Evolutionary conservation across 1,140 invertebrate species (phyloP), one percentile per base, ranked within the genome.

Genomic region (Dolichoris vasculosae): DNA sequence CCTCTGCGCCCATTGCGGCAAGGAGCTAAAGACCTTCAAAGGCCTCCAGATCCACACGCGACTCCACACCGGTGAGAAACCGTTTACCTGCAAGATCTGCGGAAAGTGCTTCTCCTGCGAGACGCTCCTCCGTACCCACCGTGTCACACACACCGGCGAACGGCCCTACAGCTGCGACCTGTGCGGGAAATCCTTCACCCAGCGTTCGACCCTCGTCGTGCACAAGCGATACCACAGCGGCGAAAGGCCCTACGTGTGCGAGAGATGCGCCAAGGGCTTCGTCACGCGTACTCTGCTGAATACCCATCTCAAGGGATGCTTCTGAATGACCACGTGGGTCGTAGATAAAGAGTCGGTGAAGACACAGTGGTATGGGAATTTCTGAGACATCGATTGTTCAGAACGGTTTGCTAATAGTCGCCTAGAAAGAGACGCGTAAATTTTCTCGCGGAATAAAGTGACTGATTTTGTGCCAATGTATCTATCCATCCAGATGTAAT

Each of bases 221-320:
- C 97, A 97, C 91, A 95, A 96, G 86, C 93, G 96, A 88, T 95
- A 96, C 88, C 96, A 97, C 92, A 97, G 96, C 35, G 96, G 96
- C 13, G 96, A 97, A 89, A 94, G 96, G 86, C 96, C 96, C 0
- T 97, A 96, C 90, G 94, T 94, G 88, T 97, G 96, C 90, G 93
- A 93, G 71, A 94, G 95, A 79, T 97, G 97, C 90, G 92, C 94
- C 11, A 95, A 96, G 88, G 95, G 95, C 0, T 96, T 95, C 88
- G 94, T 95, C 15, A 95, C 95, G 40, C 94, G 94, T 87, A 95
- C 94, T 1, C 93, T 95, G 87, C 91, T 95, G n/a, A 95, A 95
- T 83, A 94, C 94, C 90, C 95, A 96, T 86, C 91, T 94, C 86
- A 95, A 95, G 90, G 94, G 85, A 3, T 91, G 90, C 76, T 35